Conservation (phyloP, 2,888 invertebrate species). For the Brenthis ino region DNA sequence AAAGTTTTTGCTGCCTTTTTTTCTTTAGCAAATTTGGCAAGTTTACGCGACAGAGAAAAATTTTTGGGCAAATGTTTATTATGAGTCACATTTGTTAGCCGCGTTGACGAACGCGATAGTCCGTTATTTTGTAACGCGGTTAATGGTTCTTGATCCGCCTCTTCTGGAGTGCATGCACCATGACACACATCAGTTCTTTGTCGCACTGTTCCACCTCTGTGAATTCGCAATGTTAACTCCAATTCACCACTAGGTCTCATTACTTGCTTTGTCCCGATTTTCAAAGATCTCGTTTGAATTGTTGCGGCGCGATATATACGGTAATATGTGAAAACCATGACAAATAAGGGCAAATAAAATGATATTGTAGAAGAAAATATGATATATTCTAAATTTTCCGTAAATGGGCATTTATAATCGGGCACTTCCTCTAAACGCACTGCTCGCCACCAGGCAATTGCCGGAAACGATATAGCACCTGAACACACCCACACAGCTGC, state of each 20-base stretch:
- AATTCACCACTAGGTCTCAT: constrained; percentile 92
- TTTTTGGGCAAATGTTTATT: constrained; percentile 89
- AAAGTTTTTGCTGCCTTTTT: constrained; percentile 98
- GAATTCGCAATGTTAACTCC: constrained; percentile 94
- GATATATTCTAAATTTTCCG: constrained; percentile 97
- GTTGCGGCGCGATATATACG: constrained; percentile 97
- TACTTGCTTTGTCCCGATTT: constrained; percentile 95
- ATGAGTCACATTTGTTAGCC: constrained; percentile 83
- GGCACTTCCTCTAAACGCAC: constrained; percentile 91
- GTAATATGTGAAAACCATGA: constrained; percentile 99
- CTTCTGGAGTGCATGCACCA: constrained; percentile 85
- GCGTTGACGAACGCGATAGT: constrained; percentile 86
- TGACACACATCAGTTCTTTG: constrained; percentile 80
- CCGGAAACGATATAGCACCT: constrained; percentile 98
- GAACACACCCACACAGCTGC: constrained; percentile 98
- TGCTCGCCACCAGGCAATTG: constrained; percentile 97
- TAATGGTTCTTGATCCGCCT: constrained; percentile 86
- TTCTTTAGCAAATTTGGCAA: constrained; percentile 97
- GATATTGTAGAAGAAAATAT: constrained; percentile 99
- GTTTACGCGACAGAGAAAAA: constrained; percentile 94
- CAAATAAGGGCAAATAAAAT: constrained; percentile 97
- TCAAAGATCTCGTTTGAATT: constrained; percentile 94
- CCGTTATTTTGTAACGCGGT: constrained; percentile 91
- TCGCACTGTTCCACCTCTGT: constrained; percentile 92
- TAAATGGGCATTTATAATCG: constrained; percentile 95